phyloP scores from a whole-genome alignment of 2,797 vertebrate species.

The Coluber constrictor region DNA sequence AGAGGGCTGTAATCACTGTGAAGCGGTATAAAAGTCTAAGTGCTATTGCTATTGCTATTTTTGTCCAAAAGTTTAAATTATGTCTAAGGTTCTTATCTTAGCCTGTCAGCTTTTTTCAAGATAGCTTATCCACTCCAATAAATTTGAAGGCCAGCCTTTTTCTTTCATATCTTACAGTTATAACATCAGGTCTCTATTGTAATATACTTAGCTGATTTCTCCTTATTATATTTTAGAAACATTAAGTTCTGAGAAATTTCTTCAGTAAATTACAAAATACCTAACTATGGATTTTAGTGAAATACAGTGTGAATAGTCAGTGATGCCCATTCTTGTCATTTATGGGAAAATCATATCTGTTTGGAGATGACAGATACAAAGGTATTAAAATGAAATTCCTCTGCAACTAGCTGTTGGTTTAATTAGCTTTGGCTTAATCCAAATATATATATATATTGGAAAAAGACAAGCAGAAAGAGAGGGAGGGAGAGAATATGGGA shows the following conservation, averaged over 20 bases:
- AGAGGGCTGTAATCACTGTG: background rate
- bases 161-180: background rate
- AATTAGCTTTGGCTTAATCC: background rate
- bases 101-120: background rate
- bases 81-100: background rate
- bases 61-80: background rate
- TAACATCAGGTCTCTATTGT: background rate
- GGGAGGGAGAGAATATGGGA: background rate
- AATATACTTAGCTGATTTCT: background rate
- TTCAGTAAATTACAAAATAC: background rate
- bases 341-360: background rate
- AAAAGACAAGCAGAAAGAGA: background rate
- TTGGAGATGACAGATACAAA: background rate
- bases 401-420: background rate
- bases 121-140: background rate
- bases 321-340: background rate
- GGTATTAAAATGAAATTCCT: slow-evolving; percentile 14
- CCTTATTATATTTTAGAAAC: background rate
- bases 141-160: background rate
- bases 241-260: background rate
- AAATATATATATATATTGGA: background rate
- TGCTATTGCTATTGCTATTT: background rate
- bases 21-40: background rate
- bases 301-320: background rate
- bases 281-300: background rate